phyloP scores from a whole-genome alignment of 2,888 invertebrate species.

The Petrophora chlorosata region DNA sequence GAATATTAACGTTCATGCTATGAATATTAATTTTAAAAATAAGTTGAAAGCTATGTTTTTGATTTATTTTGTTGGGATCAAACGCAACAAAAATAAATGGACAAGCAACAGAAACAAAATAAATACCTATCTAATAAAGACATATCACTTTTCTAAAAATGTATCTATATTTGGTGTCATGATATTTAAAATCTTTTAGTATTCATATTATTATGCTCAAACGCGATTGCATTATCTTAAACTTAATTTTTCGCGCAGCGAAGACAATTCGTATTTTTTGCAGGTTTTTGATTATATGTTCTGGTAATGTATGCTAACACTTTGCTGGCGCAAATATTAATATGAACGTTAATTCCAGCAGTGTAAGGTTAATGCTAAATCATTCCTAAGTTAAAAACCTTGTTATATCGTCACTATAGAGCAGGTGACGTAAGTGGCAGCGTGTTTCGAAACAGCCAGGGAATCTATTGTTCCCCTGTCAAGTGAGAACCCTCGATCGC shows the following conservation, averaged over 20 bases:
- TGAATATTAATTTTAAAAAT: too few species aligned
- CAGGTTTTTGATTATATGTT: constrained; percentile 30
- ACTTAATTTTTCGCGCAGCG: constrained; percentile 25
- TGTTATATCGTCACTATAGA: constrained; percentile 47
- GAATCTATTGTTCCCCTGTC: constrained; percentile 52
- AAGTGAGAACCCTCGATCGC: constrained; percentile 48
- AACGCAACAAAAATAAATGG: too few species aligned
- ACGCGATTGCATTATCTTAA: constrained; percentile 30
- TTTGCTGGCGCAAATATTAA: constrained; percentile 51
- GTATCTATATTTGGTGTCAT: too few species aligned
- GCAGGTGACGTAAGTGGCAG: constrained; percentile 51
- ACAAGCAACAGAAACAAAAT: too few species aligned
- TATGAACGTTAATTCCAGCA: constrained; percentile 35
- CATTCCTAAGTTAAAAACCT: constrained; percentile 39
- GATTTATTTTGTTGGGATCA: too few species aligned
- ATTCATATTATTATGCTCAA: constrained; percentile 20
- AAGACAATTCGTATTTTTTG: constrained; percentile 24
- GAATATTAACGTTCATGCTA: too few species aligned
- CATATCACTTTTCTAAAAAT: too few species aligned
- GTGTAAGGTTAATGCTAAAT: constrained; percentile 40
- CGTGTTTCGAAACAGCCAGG: constrained; percentile 56
- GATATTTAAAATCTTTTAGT: too few species aligned
- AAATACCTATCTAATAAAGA: too few species aligned
- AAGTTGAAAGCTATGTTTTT: too few species aligned
- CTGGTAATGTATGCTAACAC: constrained; percentile 29